Conservation (phyloP, 2,113 vertebrate species). For the Leptodactylus fuscus region DNA sequence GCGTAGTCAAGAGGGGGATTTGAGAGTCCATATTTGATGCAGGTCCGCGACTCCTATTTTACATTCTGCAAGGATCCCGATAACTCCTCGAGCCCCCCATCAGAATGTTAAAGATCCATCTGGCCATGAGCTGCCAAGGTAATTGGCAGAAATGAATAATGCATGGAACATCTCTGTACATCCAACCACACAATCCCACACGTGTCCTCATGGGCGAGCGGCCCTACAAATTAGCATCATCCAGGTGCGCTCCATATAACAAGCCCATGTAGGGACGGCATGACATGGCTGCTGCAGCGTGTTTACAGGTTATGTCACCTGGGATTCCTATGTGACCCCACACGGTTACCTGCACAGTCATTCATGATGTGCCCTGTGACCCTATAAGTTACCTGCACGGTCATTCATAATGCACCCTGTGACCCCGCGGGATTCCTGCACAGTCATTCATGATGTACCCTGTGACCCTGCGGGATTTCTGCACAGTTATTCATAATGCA, state of each 20-base stretch:
- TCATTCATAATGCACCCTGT: no score
- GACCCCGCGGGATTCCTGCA: no score
- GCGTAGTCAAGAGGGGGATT: neutral
- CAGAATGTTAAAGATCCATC: constrained; percentile 59
- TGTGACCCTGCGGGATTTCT: no score
- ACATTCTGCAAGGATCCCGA: constrained; percentile 40
- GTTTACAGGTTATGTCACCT: neutral
- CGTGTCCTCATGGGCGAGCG: constrained; percentile 8
- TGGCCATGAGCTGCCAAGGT: constrained; percentile 57
- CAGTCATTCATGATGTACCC: no score
- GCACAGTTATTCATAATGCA: no score
- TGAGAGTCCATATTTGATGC: neutral
- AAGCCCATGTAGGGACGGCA: neutral
- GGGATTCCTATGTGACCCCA: no score
- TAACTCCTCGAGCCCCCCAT: constrained; percentile 27
- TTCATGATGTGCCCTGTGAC: no score
- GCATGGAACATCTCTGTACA: constrained; percentile 41
- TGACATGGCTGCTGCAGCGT: neutral
- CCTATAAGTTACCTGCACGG: no score
- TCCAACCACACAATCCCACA: constrained; percentile 37
- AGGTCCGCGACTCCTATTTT: neutral
- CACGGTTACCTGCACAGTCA: neutral
- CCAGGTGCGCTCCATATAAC: constrained; percentile 8
- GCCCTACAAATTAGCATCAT: constrained; percentile 30
- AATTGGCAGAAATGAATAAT: constrained; percentile 60